phyloP scores from a whole-genome alignment of 2,113 vertebrate species.

The Cinclus mexicanus region DNA sequence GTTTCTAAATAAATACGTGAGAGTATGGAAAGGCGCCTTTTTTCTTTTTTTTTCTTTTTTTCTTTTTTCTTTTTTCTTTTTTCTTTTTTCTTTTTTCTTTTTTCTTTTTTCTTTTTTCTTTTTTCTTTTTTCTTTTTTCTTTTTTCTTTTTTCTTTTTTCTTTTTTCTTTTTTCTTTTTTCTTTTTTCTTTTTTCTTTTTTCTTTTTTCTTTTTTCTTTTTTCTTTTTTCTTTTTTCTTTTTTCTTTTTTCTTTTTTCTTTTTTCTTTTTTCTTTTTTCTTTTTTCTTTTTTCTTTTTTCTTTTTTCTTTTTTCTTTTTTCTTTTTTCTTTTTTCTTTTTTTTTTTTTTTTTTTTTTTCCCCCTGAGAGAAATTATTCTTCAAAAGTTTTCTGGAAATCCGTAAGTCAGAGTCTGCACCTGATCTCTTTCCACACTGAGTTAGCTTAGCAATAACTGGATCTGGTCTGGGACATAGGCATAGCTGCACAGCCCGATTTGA shows the following conservation, averaged over 20 bases:
- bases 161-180: neutral
- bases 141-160: neutral
- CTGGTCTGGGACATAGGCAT: neutral
- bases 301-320: too few species aligned
- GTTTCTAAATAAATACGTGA: neutral
- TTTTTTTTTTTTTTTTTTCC: neutral
- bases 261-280: neutral
- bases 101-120: too few species aligned
- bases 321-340: too few species aligned
- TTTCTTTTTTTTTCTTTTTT: too few species aligned
- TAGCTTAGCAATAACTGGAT: neutral
- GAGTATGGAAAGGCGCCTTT: neutral
- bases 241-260: too few species aligned
- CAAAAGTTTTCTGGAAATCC: neutral
- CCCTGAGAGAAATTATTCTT: neutral
- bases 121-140: neutral
- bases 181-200: too few species aligned
- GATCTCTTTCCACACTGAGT: neutral
- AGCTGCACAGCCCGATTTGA: neutral
- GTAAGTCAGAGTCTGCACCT: neutral
- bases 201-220: neutral
- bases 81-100: too few species aligned
- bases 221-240: too few species aligned
- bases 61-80: neutral
- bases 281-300: neutral